Base-by-base conservation (phyloP, 2,888 invertebrate species). In the Baccha elongata region DNA sequence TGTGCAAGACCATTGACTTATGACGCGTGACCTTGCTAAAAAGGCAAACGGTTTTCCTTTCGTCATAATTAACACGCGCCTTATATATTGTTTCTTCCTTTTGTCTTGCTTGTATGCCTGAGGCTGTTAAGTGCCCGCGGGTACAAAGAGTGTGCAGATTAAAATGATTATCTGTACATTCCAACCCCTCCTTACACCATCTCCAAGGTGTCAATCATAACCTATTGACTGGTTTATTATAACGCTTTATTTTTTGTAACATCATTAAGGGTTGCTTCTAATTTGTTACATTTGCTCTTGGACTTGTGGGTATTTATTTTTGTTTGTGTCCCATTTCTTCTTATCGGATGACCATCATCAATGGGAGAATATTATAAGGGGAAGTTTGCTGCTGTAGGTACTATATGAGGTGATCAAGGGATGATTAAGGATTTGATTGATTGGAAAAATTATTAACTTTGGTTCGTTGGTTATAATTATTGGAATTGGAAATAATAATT, bases 381-480 rank as follows among this genome's bases (percentile, higher is more conserved):
- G 10, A n/a, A 53, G 8, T 23, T 35, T 40, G 53, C n/a, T n/a
- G 55, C 65, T 55, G 17, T 26, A n/a, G 8, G 35, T 32, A 11
- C 46, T 15, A 21, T 15, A 21, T 29, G 44, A 46, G n/a, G 44
- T 53, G 55, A 65, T 74, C 46, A 64, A 48, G 42, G 76, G 71
- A 67, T 74, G 85, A 86, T 85, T 85, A 84, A 68, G 83, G 84
- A 78, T 84, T 85, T 88, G 88, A 88, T 89, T 88, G 89, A 88
- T 89, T 88, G 88, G 87, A 87, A 88, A 88, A 86, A 58, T 69
- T 55, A 74, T 69, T 74, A 44, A 69, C 55, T 78, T 78, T 58
- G 65, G 46, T 55, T 72, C 64, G 81, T 40, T 71, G 79, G 46
- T 50, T 76, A 50, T 71, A 50, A 6, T 71, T 55, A 80, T 55